A percentile compares a stretch with the other conserved stretches of the same genome.
Evolutionary conservation across 2,888 invertebrate genomes (phyloP).

Genomic region (Drosophila kokeensis): DNA sequence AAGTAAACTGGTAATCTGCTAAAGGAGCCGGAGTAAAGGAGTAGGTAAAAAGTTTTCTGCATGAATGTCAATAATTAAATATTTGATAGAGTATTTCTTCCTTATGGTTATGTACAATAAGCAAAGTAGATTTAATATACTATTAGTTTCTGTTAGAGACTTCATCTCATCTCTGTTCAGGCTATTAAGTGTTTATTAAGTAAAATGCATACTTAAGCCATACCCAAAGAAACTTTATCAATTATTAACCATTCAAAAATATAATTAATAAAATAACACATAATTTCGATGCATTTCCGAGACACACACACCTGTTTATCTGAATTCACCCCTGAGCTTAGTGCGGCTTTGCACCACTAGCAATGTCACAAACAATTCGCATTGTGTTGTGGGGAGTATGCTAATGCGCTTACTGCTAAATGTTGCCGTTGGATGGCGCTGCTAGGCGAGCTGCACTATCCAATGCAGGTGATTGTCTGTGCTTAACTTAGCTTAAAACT

Average conservation of each 20-base stretch:
- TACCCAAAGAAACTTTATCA: too few species aligned
- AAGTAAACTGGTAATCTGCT: too few species aligned
- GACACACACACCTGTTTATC: background rate
- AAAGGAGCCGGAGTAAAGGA: too few species aligned
- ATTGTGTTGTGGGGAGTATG: background rate
- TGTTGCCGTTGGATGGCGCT: background rate
- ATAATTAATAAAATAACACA: background rate
- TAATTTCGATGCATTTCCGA: too few species aligned
- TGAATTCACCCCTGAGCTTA: background rate
- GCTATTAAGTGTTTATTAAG: too few species aligned
- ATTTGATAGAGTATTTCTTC: background rate
- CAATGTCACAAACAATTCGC: background rate
- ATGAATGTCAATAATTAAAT: too few species aligned
- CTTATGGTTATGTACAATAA: background rate
- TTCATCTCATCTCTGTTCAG: too few species aligned
- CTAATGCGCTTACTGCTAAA: background rate
- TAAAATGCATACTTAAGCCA: too few species aligned
- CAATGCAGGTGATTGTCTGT: background rate
- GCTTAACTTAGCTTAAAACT: background rate
- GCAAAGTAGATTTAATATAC: background rate
- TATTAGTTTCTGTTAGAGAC: rapidly evolving
- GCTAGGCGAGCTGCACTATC: background rate
- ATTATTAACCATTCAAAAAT: too few species aligned
- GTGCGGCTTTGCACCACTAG: background rate
- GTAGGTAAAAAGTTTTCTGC: too few species aligned